Base-by-base conservation (phyloP, 1,140 invertebrate genomes). In the Chelonus insularis region DNA sequence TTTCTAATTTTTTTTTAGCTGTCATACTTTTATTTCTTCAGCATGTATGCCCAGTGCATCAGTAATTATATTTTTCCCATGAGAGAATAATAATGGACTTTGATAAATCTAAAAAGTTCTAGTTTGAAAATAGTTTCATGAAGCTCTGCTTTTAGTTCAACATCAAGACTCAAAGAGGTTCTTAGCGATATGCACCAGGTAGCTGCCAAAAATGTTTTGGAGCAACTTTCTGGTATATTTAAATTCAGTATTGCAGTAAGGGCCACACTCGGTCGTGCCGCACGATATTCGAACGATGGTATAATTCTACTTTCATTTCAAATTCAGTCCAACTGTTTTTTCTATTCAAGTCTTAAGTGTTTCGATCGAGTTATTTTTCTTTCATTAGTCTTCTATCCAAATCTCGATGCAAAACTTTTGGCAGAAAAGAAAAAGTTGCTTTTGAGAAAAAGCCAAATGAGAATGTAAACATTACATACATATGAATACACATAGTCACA, bases 1-100 rank as follows among this genome's bases (percentile, higher is more conserved):
- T 32, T 16, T 51, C 3, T 32, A n/a, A 14, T 21, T 14, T n/a
- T 37, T 37, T 55, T 39, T 55, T 29, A 8, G 14, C 14, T 52
- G 1, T 39, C 52, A n/a, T 55, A 7, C 11, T 29, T 55, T 21
- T 14, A 32, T 11, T 16, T 6, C 16, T 34, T n/a, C 25, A 9
- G 16, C 48, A 14, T 14, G 9, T 16, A 11, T 14, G 12, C 12
- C 16, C 29, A 18, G 47, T 7, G 45, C 37, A 18, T 56, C 64
- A 60, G 51, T 68, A 73, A 77, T 76, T 77, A 71, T 77, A n/a
- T n/a, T 72, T 69, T 63, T 62, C 55, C 65, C 63, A 67, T 61
- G 73, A 63, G 72, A 77, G 79, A 78, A 79, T 78, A 77, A 78
- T 80, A 77, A 79, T 77, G 74, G 77, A 80, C 72, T 76, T 71